These are phyloP conservation scores for Hirundichthys speculiger DNA, from an alignment of 2,113 vertebrate genomes.

Conservation along the genomic window DNA sequence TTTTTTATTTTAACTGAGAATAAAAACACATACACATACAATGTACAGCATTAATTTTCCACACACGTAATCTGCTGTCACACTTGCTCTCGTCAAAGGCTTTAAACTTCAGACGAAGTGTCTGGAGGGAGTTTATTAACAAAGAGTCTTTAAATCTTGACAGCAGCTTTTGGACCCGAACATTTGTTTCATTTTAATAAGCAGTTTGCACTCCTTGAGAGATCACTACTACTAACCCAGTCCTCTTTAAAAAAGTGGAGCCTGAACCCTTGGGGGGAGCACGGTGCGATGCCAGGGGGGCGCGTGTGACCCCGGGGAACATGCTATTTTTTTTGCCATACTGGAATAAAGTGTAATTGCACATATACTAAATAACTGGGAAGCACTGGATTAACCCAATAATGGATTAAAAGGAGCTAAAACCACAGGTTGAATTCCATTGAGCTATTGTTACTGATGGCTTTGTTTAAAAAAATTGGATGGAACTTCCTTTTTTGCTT, in stretches of 20 bases:
- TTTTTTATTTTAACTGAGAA: background rate
- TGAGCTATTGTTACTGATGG: too few species aligned
- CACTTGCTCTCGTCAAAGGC: constrained; percentile 19
- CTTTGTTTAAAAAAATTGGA: too few species aligned
- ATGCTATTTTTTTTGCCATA: too few species aligned
- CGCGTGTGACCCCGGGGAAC: too few species aligned
- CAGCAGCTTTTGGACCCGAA: constrained; percentile 32
- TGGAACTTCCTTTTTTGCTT: too few species aligned
- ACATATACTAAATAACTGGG: too few species aligned
- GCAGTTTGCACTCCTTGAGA: background rate
- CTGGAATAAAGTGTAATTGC: too few species aligned
- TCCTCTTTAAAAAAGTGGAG: too few species aligned
- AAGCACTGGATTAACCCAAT: background rate
- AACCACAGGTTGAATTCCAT: constrained; percentile 6
- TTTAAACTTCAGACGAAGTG: constrained; percentile 31
- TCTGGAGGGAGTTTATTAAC: constrained; percentile 36
- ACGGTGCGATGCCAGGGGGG: too few species aligned
- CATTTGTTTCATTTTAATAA: constrained; percentile 13
- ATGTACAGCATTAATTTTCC: constrained; percentile 25
- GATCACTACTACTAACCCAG: background rate
- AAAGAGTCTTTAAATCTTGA: constrained; percentile 34
- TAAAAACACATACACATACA: constrained; percentile 17
- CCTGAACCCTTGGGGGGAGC: too few species aligned
- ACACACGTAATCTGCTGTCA: constrained; percentile 8
- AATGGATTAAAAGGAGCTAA: background rate